A percentile compares a stretch with the other conserved stretches of the same genome.
Evolutionary conservation across 2,888 invertebrate species (phyloP).

Genomic region (Chironomus riparius): DNA sequence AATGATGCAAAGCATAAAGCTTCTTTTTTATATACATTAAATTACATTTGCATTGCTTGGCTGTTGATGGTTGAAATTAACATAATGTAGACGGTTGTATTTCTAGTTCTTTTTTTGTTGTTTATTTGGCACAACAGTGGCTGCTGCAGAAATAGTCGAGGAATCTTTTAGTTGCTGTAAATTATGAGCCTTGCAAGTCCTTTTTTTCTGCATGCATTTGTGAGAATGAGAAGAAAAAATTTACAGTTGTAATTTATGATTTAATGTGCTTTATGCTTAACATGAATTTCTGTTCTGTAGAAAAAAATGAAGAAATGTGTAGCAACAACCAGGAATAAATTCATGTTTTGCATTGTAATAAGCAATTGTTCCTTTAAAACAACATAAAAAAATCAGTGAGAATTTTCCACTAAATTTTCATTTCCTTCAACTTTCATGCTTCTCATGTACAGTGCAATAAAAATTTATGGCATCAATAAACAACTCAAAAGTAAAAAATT

Average conservation of each 20-base stretch:
- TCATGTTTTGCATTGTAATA: neutral
- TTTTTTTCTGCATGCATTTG: neutral
- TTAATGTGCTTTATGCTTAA: neutral
- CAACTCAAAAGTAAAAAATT: neutral
- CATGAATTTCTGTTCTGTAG: neutral
- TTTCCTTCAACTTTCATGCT: neutral
- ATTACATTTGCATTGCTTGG: neutral
- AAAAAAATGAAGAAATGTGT: neutral
- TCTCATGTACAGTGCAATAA: neutral
- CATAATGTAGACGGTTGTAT: conserved; percentile 14
- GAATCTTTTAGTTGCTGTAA: neutral
- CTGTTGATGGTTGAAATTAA: conserved; percentile 4
- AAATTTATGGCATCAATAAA: conserved; percentile 14
- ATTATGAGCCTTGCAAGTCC: neutral
- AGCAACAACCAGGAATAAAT: neutral
- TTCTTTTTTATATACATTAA: neutral
- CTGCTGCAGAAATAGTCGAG: neutral
- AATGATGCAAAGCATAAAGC: neutral
- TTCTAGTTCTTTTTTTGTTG: neutral
- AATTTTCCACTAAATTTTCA: conserved; percentile 15
- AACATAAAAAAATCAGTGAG: neutral
- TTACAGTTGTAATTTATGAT: neutral
- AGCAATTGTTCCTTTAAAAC: neutral
- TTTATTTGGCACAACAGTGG: neutral
- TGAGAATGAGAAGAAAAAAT: neutral